Evolutionary conservation across 1,140 invertebrate genomes (phyloP), one percentile per base, ranked within the genome.

Genomic region (Nasonia giraulti): DNA sequence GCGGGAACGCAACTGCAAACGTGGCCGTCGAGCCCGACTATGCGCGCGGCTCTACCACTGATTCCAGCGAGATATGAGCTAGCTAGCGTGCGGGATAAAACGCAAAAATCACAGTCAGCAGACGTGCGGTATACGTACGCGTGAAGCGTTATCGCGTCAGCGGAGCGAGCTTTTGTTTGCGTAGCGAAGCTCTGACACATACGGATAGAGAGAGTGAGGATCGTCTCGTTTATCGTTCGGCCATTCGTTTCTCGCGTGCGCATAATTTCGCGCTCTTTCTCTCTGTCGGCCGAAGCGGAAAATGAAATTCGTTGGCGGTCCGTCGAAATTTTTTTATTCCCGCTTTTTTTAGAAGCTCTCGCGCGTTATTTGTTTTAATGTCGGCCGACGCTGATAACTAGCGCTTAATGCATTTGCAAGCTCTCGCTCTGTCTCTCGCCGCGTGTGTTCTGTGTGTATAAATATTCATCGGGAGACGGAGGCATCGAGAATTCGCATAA

Each of bases 381-480:
- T 62, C 40, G 40, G 40, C 55, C 2, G 20, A n/a, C 55, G 55
- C 20, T 62, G 55, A 20, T 62, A 62, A 62, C 20, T n/a, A 62
- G 55, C 55, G 55, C 55, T 62, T 62, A 62, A 62, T 20, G 55
- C 55, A n/a, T 62, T 62, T 62, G 17, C 55, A 62, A 62, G 20
- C 55, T 44, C 27, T 27, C 27, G 27, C 7, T 44, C 33, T 37
- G 33, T 37, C 33, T 37, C 4, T 62, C 27, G 27, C 20, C 20
- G 20, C 6, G 2, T n/a, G 55, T 14, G 17, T 62, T 27, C 27
- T 27, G 55, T 62, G 55, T 62, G 1, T 50, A 50, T 50, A 50
- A 77, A 77, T 50, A 77, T 77, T 77, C 75, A 77, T 77, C 6
- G 74, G 4, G 33, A 77, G 17, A n/a, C 17, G 20, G 40, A 44